Evolutionary conservation across 2,113 vertebrate genomes (phyloP).

Genomic region (Marcusenius ussheri): DNA sequence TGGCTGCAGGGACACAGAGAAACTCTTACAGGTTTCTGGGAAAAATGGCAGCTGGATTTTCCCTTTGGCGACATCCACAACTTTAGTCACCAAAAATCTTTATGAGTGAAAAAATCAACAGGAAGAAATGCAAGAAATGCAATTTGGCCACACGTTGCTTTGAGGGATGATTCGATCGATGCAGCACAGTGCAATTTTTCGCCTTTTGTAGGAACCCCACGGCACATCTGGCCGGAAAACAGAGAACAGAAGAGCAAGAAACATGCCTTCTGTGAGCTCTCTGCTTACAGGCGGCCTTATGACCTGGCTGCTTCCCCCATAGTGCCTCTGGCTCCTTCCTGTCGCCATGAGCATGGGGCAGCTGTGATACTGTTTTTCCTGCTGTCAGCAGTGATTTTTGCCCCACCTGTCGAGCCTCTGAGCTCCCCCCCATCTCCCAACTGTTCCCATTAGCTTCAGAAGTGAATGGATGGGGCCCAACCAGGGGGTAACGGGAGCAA

Average conservation of each 20-base stretch:
- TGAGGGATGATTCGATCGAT: conserved; percentile 12
- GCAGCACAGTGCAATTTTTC: conserved; percentile 6
- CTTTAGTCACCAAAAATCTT: background rate
- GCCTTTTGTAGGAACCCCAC: background rate
- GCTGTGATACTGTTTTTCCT: conserved; percentile 8
- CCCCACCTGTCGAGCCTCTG: conserved; percentile 1
- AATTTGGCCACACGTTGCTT: conserved; percentile 8
- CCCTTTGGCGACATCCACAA: background rate
- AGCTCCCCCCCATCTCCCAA: background rate
- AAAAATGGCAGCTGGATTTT: background rate
- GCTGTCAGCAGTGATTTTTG: background rate
- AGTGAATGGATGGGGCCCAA: background rate
- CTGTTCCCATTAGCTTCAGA: background rate
- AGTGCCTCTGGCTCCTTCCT: background rate
- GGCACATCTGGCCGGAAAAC: background rate
- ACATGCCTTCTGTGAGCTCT: background rate
- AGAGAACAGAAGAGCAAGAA: background rate
- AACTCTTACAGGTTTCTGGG: background rate
- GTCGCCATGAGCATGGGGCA: background rate
- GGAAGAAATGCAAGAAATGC: background rate
- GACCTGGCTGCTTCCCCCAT: background rate
- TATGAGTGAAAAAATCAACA: background rate
- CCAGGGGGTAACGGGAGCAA: background rate
- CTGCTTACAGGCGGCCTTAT: background rate
- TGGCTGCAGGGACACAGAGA: background rate